Conservation (phyloP, 23 tunicate species). For the Trididemnum nubilum region DNA sequence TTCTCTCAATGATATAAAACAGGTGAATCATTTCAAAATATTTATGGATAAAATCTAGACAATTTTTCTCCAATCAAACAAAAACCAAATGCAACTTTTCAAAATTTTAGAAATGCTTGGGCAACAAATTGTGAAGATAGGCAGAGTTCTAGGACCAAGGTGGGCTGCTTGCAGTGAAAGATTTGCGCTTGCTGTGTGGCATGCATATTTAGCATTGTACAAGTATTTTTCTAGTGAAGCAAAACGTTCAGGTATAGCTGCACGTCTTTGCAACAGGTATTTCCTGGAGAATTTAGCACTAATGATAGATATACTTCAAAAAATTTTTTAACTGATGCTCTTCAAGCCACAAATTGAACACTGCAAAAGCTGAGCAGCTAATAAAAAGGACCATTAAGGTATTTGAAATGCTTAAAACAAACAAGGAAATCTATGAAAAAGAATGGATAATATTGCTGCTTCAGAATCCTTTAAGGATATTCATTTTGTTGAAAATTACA, state of each 20-base stretch:
- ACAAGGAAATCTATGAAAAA: slow-evolving; percentile 32
- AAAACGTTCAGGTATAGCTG: slow-evolving; percentile 35
- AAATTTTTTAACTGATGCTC: slow-evolving; percentile 29
- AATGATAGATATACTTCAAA: slow-evolving; percentile 38
- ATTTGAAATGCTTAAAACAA: slow-evolving; percentile 33
- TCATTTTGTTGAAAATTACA: slow-evolving; percentile 36
- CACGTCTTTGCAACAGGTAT: slow-evolving; percentile 35
- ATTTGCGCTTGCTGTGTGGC: slow-evolving; percentile 43
- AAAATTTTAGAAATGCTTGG: slow-evolving; percentile 26
- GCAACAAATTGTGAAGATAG: slow-evolving; percentile 33
- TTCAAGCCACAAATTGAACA: slow-evolving; percentile 20
- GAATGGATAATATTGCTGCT: slow-evolving; percentile 4
- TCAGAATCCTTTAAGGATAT: slow-evolving; percentile 29
- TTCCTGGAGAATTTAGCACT: slow-evolving; percentile 27
- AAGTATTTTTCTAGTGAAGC: slow-evolving; percentile 16
- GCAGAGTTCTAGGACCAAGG: slow-evolving; percentile 35
- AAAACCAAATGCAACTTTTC: slow-evolving; percentile 35
- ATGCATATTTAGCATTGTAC: slow-evolving; percentile 35
- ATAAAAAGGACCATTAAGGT: slow-evolving; percentile 32
- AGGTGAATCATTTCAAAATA: slow-evolving; percentile 28
- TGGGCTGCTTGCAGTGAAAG: slow-evolving; percentile 39
- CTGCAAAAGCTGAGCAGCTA: slow-evolving; percentile 14
- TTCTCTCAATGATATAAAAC: slow-evolving; percentile 29
- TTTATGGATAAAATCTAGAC: slow-evolving; percentile 39
- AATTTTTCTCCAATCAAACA: slow-evolving; percentile 20